Conservation (phyloP, 2,888 invertebrate genomes). For the Drosophila mimetica region DNA sequence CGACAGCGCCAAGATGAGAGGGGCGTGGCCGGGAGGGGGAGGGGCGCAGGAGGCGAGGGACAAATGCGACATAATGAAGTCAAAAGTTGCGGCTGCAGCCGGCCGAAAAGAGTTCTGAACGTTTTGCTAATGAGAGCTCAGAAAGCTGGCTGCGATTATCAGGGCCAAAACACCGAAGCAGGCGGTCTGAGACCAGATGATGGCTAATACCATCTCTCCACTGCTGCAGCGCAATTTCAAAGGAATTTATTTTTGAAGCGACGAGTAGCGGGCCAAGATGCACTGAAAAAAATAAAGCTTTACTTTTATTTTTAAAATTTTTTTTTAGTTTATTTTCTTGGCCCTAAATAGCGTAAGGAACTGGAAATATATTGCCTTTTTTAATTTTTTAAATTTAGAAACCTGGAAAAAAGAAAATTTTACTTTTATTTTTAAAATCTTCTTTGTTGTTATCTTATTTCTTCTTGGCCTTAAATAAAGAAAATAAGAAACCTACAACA, state of each 20-base stretch:
- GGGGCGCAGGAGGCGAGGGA: slow-evolving; percentile 18
- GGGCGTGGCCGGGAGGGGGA: slow-evolving; percentile 20
- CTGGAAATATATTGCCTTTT: too few species aligned
- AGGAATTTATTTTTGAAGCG: slow-evolving; percentile 3
- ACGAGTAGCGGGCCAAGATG: neutral
- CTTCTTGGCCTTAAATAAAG: too few species aligned
- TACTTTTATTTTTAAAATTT: too few species aligned
- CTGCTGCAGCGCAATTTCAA: neutral
- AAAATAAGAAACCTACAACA: too few species aligned
- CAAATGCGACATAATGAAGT: slow-evolving; percentile 73
- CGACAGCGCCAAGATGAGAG: slow-evolving; percentile 53
- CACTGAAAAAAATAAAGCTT: neutral
- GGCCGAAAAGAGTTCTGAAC: slow-evolving; percentile 68
- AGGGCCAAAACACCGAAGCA: slow-evolving; percentile 30
- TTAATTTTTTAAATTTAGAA: too few species aligned
- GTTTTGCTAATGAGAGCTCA: slow-evolving; percentile 74
- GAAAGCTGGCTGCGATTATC: slow-evolving; percentile 71
- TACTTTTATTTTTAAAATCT: too few species aligned
- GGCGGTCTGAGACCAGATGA: slow-evolving; percentile 3
- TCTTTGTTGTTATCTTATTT: too few species aligned
- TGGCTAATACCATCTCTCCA: slow-evolving; percentile 22
- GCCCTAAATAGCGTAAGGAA: too few species aligned
- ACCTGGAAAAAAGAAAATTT: neutral
- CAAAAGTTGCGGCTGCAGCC: slow-evolving; percentile 62
- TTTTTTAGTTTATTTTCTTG: too few species aligned